Base-by-base conservation (phyloP, 92 coral and sea anemone species). In the Ricordea florida region DNA sequence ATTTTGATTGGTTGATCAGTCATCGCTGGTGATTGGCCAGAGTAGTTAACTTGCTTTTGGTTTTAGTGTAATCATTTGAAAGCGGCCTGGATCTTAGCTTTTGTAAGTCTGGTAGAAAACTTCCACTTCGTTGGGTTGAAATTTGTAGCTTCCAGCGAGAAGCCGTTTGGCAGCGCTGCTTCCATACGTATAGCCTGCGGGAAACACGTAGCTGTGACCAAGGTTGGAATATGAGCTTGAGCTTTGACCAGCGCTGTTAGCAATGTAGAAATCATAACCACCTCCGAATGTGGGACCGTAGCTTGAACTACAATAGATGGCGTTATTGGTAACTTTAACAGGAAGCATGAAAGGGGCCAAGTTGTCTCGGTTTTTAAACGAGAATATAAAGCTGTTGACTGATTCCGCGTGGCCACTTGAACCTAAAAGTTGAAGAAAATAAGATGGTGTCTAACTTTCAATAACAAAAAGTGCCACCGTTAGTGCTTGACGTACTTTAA, bases 51-150 rank as follows among this genome's bases (percentile, higher is more conserved):
- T n/a, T n/a, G n/a, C n/a, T n/a, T n/a, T n/a, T n/a, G n/a, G n/a
- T n/a, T n/a, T n/a, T n/a, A n/a, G n/a, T n/a, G n/a, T n/a, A n/a
- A n/a, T n/a, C 26, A 46, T 46, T 9, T 16, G 26, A n/a, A 46
- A 46, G 23, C 53, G 53, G 30, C 8, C 26, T 9, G 31, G 40
- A 62, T 3, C 30, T 66, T 22, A 66, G 30, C 56, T 28, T 30
- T 38, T 53, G 32, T 53, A 29, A 28, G 84, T 76, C 84, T 84
- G 79, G 35, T 76, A 78, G 33, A 89, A 67, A 18, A 89, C 94
- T 57, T 89, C 94, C n/a, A 74, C 49, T 21, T 89, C 91, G n/a
- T 85, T 73, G 7, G 94, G 94, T 38, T 40, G 59, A 35, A 80
- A 89, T 1, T 75, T 62, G 52, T 75, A 52, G 20, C 66, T 51